Evolutionary conservation across 1,140 invertebrate species (phyloP), one percentile per base, ranked within the genome.

Genomic region (Brachionus plicatilis): DNA sequence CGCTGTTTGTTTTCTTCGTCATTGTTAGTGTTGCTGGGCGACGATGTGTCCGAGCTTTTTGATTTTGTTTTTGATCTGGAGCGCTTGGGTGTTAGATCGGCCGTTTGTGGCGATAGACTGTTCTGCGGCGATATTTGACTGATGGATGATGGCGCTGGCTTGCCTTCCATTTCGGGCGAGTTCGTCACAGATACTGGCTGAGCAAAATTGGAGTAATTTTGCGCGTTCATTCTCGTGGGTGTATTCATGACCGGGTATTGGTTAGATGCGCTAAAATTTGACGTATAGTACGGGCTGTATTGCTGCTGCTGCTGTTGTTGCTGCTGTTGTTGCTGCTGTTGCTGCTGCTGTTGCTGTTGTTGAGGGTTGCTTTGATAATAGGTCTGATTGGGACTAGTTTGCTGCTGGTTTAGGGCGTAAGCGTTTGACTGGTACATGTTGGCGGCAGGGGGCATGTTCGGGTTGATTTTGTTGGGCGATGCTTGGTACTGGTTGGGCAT

Each of bases 401-500:
- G 76, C n/a, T 79, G 76, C n/a, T 27, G 76, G 78, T 20, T 60
- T 29, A 50, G 6, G 4, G 17, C 72, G 5, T 20, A 24, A 0
- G 72, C 47, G 27, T 24, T 76, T 47, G 72, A 47, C 14, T 53
- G 72, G 27, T 47, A 27, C 20, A 27, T 47, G 12, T 50, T 76
- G 43, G 45, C 2, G 14, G 8, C 20, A 29, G 41, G 2, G 12
- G 20, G 6, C 20, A 47, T 76, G 43, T 76, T 76, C 33, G 43
- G 45, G 1, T 27, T 47, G n/a, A 76, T 27, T 47, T 76, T 76
- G 50, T 76, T 76, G 2, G 72, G 72, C 72, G 72, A 76, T 20
- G 41, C 20, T 76, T 76, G 72, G 50, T 76, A 76, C 29, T 72
- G 68, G 43, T 45, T 72, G 3, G 68, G 68, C 29, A 72, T 72